A percentile compares a stretch with the other conserved stretches of the same genome.
These are phyloP conservation scores for Pomacea canaliculata DNA, from an alignment of 2,888 invertebrate genomes.

Conservation along the genomic window DNA sequence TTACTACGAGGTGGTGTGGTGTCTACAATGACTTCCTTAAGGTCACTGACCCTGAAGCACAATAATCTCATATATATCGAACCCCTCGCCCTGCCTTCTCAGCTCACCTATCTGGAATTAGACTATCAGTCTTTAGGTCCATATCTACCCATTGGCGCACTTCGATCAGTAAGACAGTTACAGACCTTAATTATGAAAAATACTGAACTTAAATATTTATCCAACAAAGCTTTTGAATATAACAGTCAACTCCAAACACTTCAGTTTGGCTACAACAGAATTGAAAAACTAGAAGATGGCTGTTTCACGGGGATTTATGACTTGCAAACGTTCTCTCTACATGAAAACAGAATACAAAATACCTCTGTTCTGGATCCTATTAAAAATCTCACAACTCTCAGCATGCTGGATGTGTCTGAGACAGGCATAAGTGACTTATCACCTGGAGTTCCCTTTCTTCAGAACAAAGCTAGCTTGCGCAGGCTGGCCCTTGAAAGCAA, in stretches of 20 bases:
- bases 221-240: neutral
- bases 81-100: neutral
- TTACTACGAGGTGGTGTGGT: neutral
- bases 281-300: neutral
- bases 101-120: constrained; percentile 3
- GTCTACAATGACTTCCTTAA: neutral
- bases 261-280: constrained; percentile 27
- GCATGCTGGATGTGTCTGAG: constrained; percentile 19
- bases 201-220: neutral
- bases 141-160: neutral
- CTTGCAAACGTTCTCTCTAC: constrained; percentile 18
- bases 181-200: constrained; percentile 10
- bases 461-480: constrained; percentile 42
- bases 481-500: constrained; percentile 44
- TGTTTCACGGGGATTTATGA: constrained; percentile 15
- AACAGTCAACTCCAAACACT: constrained; percentile 25
- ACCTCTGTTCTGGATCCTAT: constrained; percentile 2
- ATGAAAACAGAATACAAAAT: constrained; percentile 14
- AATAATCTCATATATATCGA: constrained; percentile 1
- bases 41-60: constrained; percentile 10
- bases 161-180: neutral
- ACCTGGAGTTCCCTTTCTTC: constrained; percentile 30
- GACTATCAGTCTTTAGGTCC: neutral
- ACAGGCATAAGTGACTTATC: constrained; percentile 32
- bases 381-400: constrained; percentile 25